phyloP scores from a whole-genome alignment of 64 coral and sea anemone genomes.

The Actinia equina region DNA sequence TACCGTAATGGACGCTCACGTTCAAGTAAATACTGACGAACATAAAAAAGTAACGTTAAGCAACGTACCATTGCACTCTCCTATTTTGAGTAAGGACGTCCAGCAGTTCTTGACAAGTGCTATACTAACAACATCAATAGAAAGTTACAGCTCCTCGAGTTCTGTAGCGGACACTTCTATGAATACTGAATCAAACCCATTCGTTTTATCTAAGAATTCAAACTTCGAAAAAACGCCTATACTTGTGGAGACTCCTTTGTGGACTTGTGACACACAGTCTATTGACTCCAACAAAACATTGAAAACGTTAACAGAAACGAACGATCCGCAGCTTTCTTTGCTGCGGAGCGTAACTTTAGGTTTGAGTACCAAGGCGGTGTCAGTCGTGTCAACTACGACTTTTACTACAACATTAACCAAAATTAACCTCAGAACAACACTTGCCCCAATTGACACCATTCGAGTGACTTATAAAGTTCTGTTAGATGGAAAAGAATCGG shows the following conservation, averaged over 20 bases:
- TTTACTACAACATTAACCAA: neutral
- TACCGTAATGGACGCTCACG: too few relatives aligned
- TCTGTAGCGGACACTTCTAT: too few relatives aligned
- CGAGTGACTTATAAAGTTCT: neutral
- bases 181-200: too few relatives aligned
- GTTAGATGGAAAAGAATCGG: neutral
- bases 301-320: neutral
- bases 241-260: neutral
- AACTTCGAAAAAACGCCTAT: neutral
- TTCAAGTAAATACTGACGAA: too few relatives aligned
- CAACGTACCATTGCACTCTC: too few relatives aligned
- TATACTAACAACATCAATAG: too few relatives aligned
- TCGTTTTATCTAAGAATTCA: too few relatives aligned
- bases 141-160: too few relatives aligned
- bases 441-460: neutral
- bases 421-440: neutral
- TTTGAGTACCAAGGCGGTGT: neutral
- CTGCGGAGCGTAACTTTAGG: neutral
- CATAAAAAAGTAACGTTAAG: too few relatives aligned
- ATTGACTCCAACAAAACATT: neutral
- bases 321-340: neutral
- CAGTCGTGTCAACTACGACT: neutral
- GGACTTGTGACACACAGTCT: neutral
- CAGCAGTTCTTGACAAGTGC: neutral
- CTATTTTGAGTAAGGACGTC: neutral